Base-by-base conservation (phyloP, 2,113 vertebrate species). In the Gambusia holbrooki region DNA sequence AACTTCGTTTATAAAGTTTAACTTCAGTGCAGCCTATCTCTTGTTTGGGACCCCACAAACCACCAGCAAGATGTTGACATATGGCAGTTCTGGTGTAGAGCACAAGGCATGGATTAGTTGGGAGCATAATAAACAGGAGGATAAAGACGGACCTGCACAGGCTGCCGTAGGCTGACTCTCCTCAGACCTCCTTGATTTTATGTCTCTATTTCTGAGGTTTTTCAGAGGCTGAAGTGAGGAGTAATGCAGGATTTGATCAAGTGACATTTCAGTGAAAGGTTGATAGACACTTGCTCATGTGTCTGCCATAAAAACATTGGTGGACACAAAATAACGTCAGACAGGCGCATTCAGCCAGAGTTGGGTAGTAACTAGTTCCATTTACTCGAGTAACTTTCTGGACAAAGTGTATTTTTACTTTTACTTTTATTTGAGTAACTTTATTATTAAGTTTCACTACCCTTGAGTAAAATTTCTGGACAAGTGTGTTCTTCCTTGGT, bases 1-100 rank as follows among this genome's bases (percentile, higher is more conserved):
- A 97, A 96, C 95, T 95, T 96, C 96, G 98, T 97, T 96, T 96
- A 96, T 96, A 99, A 98, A 97, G 97, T 99, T 99, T 99, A 98
- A 96, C 97, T 97, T 98, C 97, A 98, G 94, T 95, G 96, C 97
- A 97, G 97, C 95, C 97, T 97, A 93, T 95, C 96, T 96, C 96
- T 98, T 99, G 97, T 99, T 98, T 98, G 96, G 96, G 98, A 94
- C 96, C 96, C 95, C 95, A 93, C 91, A 96, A 98, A 98, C 96
- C 97, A 96, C 96, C 96, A 96, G 97, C 95, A 95, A 96, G 95
- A 98, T 98, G 96, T 98, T 98, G 97, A 99, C 96, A 98, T 96
- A 96, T 96, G 94, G 95, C 94, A 94, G 94, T 93, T 95, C 96
- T 96, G 96, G 95, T 96, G 96, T 95, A 95, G 93, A 94, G 95